Conservation (phyloP, 1,140 invertebrate species). For the Temnothorax nylanderi region DNA sequence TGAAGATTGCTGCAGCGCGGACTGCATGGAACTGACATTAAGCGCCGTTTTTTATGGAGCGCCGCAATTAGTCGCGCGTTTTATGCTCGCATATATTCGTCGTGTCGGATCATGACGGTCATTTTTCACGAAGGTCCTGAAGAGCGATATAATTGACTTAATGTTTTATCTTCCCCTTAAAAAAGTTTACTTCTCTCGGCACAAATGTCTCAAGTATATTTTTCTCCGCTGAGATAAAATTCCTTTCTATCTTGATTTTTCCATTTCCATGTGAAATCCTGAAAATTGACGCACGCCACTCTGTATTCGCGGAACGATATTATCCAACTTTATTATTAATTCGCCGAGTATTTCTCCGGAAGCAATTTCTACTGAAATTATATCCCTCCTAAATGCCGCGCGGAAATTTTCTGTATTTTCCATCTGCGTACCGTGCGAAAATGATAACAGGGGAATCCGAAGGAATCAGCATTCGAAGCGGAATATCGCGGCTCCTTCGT, state of each 20-base stretch:
- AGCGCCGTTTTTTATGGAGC: slow-evolving; percentile 33
- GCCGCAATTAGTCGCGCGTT: slow-evolving; percentile 14
- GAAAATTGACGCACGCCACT: neutral
- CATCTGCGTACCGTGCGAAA: neutral
- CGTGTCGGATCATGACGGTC: slow-evolving; percentile 8
- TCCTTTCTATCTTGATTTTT: neutral
- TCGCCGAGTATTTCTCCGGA: neutral
- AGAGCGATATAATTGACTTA: slow-evolving; percentile 15
- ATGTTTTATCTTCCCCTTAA: neutral
- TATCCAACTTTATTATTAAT: slow-evolving; percentile 14
- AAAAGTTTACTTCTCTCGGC: neutral
- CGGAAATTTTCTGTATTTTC: slow-evolving; percentile 11
- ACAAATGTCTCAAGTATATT: neutral
- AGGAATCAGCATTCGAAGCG: slow-evolving; percentile 50
- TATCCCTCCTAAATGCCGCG: neutral
- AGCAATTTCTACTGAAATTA: neutral
- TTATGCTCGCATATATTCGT: slow-evolving; percentile 28
- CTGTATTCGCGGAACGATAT: neutral
- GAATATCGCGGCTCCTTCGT: slow-evolving; percentile 27
- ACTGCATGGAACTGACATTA: slow-evolving; percentile 52
- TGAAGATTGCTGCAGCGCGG: slow-evolving; percentile 6
- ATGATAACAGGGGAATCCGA: neutral
- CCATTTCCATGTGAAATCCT: neutral
- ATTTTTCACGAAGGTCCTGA: slow-evolving; percentile 12
- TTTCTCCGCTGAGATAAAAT: neutral